Conservation (phyloP, 2,113 vertebrate genomes). For the Erythrolamprus reginae region DNA sequence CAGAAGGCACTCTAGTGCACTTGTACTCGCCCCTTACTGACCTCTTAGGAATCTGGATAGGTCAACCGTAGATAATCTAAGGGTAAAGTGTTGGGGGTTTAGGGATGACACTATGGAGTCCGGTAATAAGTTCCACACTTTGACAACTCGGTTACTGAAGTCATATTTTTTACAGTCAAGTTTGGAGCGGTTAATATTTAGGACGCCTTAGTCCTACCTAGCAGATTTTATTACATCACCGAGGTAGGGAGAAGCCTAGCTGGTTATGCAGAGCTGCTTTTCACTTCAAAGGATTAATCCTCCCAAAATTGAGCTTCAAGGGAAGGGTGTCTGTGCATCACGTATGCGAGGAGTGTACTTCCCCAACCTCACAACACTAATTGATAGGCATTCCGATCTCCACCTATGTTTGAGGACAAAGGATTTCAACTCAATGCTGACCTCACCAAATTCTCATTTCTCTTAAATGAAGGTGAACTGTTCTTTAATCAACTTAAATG, state of each 20-base stretch:
- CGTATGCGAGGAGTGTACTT: background rate
- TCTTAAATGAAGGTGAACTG: background rate
- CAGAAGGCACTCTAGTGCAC: too few species aligned
- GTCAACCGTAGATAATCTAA: too few species aligned
- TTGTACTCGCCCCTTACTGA: too few species aligned
- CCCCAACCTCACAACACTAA: background rate
- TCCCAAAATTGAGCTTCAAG: background rate
- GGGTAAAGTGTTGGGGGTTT: too few species aligned
- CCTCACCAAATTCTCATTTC: background rate
- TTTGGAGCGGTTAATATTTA: too few species aligned
- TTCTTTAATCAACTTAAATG: background rate
- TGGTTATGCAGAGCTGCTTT: background rate
- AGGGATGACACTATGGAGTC: too few species aligned
- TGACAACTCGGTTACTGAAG: too few species aligned
- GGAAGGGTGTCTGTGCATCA: background rate
- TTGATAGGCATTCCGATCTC: background rate
- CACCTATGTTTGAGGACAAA: background rate
- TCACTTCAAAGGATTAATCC: background rate
- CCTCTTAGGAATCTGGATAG: too few species aligned
- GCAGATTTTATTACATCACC: background rate
- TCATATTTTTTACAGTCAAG: too few species aligned
- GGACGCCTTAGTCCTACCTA: background rate
- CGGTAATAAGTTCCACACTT: too few species aligned
- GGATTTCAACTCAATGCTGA: background rate
- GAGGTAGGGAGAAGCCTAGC: background rate